These are phyloP conservation scores for Blastomussa wellsi DNA, from an alignment of 92 coral and sea anemone genomes.

Conservation along the genomic window DNA sequence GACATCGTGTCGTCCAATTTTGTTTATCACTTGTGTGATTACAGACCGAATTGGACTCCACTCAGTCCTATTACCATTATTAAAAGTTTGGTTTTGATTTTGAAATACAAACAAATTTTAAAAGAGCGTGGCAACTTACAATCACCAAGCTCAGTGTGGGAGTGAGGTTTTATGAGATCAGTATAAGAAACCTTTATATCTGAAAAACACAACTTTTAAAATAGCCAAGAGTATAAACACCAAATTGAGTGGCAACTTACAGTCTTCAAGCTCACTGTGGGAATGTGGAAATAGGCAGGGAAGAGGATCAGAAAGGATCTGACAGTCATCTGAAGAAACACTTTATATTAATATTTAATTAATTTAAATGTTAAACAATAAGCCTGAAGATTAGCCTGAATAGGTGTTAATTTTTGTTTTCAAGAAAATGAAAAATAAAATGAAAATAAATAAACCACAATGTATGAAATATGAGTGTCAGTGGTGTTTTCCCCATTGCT, in stretches of 20 bases:
- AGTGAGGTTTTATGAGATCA: not conserved
- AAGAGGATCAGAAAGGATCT: constrained; percentile 68
- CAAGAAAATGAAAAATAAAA: too few species aligned
- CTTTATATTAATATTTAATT: not conserved
- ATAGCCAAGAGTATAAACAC: not conserved
- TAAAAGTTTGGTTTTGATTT: too few species aligned
- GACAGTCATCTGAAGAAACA: constrained; percentile 60
- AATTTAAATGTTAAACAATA: not conserved
- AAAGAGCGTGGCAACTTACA: too few species aligned
- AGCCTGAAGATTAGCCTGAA: not conserved
- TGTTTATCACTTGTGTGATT: too few species aligned
- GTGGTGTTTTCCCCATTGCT: too few species aligned
- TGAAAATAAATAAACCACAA: too few species aligned
- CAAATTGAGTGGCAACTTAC: constrained; percentile 24
- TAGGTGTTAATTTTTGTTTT: not conserved
- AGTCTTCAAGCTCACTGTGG: constrained; percentile 69
- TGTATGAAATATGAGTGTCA: too few species aligned
- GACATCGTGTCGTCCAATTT: too few species aligned
- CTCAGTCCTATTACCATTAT: too few species aligned
- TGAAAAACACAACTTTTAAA: not conserved
- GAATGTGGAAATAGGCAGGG: constrained; percentile 87
- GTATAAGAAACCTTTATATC: not conserved
- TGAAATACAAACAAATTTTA: too few species aligned
- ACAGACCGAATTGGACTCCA: too few species aligned
- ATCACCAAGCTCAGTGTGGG: too few species aligned